These are phyloP conservation scores for Zapus hudsonius DNA, from an alignment of 2,113 vertebrate species.

Conservation along the genomic window DNA sequence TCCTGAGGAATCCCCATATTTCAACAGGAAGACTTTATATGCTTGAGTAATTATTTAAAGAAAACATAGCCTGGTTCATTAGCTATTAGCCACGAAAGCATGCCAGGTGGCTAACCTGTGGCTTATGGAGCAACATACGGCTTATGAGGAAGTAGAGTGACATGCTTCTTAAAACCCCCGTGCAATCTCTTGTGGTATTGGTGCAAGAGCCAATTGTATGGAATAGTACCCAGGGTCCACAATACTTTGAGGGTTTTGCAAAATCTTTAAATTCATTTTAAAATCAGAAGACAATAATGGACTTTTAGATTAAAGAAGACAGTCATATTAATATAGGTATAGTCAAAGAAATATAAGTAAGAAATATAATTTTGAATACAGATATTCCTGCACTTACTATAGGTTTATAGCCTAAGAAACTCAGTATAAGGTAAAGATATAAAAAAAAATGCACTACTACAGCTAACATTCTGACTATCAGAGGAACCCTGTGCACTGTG, in stretches of 20 bases:
- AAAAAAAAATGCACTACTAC: neutral
- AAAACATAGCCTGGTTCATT: neutral
- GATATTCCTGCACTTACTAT: neutral
- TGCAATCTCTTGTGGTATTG: neutral
- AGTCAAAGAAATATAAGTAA: neutral
- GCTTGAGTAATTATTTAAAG: neutral
- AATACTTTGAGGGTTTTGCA: neutral
- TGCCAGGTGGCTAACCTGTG: neutral
- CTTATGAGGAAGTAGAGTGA: neutral
- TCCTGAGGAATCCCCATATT: neutral
- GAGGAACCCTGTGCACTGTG: neutral
- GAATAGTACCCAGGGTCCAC: neutral
- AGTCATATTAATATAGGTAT: neutral
- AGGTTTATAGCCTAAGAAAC: neutral
- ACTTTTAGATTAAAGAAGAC: neutral
- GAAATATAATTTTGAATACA: neutral
- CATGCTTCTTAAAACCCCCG: neutral
- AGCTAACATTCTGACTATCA: neutral
- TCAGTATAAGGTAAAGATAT: neutral
- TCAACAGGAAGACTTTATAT: neutral
- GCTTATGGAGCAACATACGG: neutral
- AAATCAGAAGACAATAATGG: neutral
- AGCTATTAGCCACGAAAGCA: neutral
- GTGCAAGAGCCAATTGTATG: neutral
- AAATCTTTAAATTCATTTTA: slow-evolving; percentile 5